Evolutionary conservation across 2,888 invertebrate species (phyloP).

Genomic region (Xestia sexstrigata): DNA sequence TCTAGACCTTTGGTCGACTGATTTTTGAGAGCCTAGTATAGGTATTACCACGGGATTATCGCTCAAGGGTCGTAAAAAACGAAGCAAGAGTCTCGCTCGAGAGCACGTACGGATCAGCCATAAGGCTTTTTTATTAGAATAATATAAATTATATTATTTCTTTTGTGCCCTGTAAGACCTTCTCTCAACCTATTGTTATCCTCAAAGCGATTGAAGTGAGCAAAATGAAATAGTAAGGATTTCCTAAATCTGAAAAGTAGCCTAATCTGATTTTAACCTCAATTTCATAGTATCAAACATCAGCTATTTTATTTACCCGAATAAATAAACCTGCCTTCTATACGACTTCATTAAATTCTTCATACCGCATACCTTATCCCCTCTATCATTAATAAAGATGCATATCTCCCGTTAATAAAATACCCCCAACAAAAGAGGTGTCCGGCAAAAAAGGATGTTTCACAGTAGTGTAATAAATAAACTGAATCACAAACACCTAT

Average conservation of each 20-base stretch:
- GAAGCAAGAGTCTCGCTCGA: constrained; percentile 42
- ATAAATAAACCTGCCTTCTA: not conserved
- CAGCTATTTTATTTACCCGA: not conserved
- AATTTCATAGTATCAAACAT: constrained; percentile 3
- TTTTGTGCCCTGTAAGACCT: constrained; percentile 5
- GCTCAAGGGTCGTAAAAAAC: constrained; percentile 58
- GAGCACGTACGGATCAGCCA: constrained; percentile 57
- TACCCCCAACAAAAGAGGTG: constrained; percentile 57
- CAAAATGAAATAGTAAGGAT: not conserved
- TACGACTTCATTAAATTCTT: constrained; percentile 30
- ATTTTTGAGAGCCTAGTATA: constrained; percentile 58
- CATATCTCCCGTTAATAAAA: constrained; percentile 52
- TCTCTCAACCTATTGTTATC: constrained; percentile 8
- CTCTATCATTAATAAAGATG: constrained; percentile 46
- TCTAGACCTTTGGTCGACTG: constrained; percentile 64
- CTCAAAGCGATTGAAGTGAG: not conserved
- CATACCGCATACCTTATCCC: constrained; percentile 13
- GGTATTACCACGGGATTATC: constrained; percentile 58
- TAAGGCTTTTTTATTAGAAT: constrained; percentile 56
- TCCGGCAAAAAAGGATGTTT: constrained; percentile 73
- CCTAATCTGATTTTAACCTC: not conserved
- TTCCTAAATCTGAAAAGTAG: not conserved
- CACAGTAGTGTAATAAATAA: constrained; percentile 84
- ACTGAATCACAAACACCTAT: constrained; percentile 76
- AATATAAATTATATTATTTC: constrained; percentile 47